phyloP scores from a whole-genome alignment of 1,140 invertebrate species.

The Dinoponera quadriceps region DNA sequence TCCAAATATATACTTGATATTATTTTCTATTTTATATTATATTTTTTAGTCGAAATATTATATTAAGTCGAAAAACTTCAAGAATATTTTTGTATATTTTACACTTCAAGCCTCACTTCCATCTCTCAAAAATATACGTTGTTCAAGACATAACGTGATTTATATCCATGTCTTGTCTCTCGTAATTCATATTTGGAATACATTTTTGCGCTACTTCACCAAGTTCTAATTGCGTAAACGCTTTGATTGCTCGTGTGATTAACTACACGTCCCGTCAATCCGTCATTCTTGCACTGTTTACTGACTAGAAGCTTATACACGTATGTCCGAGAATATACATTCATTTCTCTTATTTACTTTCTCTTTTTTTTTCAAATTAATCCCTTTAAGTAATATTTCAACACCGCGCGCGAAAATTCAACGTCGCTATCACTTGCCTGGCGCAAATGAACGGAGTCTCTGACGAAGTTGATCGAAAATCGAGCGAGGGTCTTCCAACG shows the following conservation, averaged over 20 bases:
- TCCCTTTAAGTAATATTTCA: constrained; percentile 7
- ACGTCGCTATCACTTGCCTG: constrained; percentile 37
- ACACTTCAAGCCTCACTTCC: neutral
- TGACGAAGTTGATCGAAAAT: constrained; percentile 21
- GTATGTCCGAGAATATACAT: neutral
- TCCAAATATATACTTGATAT: constrained; percentile 14
- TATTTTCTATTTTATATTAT: constrained; percentile 8
- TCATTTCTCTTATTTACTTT: constrained; percentile 7
- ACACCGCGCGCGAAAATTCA: neutral
- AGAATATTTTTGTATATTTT: neutral
- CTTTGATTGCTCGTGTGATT: neutral
- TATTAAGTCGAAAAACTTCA: neutral
- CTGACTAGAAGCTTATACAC: constrained; percentile 35
- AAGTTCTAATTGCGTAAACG: neutral
- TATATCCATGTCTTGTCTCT: neutral
- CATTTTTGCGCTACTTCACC: neutral
- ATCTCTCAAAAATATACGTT: neutral
- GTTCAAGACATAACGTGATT: neutral
- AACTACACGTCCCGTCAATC: neutral
- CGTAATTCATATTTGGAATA: neutral
- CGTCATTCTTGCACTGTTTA: constrained; percentile 8
- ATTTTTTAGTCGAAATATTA: too few relatives aligned
- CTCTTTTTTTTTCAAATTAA: neutral
- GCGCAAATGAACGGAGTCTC: constrained; percentile 34
- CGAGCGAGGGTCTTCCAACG: constrained; percentile 41